Evolutionary conservation across 2,888 invertebrate genomes (phyloP).

Genomic region (Aromia moschata): DNA sequence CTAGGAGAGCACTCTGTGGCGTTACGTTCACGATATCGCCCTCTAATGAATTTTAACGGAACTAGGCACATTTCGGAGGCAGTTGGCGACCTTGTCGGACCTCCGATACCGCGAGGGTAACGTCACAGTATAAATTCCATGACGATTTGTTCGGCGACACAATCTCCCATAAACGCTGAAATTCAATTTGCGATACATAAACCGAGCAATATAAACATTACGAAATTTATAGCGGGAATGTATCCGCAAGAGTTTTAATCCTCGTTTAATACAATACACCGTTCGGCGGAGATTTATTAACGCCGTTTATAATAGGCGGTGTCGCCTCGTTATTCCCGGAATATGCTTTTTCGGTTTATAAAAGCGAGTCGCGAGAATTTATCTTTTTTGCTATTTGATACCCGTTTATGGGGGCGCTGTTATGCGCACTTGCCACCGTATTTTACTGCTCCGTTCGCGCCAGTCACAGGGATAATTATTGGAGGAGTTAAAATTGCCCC

Average conservation of each 20-base stretch:
- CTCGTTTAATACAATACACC: slow-evolving; percentile 21
- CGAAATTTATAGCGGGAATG: slow-evolving; percentile 18
- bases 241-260: slow-evolving; percentile 24
- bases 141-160: no score
- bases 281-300: slow-evolving; percentile 24
- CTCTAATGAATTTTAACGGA: no score
- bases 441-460: background rate
- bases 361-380: slow-evolving; percentile 9
- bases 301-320: slow-evolving; percentile 23
- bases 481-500: background rate
- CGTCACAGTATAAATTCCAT: no score
- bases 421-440: background rate
- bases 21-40: no score
- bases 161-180: no score
- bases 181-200: slow-evolving; percentile 21
- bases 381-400: slow-evolving; percentile 10
- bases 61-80: no score
- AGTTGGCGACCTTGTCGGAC: no score
- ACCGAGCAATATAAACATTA: slow-evolving; percentile 18
- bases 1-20: no score
- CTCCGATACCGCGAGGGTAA: no score
- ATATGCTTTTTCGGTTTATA: slow-evolving; percentile 29
- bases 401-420: background rate
- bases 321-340: slow-evolving; percentile 10
- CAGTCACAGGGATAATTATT: background rate